A percentile compares a stretch with the other conserved stretches of the same genome.
These are phyloP conservation scores for Bungarus multicinctus DNA, from an alignment of 2,113 vertebrate genomes.

Conservation along the genomic window DNA sequence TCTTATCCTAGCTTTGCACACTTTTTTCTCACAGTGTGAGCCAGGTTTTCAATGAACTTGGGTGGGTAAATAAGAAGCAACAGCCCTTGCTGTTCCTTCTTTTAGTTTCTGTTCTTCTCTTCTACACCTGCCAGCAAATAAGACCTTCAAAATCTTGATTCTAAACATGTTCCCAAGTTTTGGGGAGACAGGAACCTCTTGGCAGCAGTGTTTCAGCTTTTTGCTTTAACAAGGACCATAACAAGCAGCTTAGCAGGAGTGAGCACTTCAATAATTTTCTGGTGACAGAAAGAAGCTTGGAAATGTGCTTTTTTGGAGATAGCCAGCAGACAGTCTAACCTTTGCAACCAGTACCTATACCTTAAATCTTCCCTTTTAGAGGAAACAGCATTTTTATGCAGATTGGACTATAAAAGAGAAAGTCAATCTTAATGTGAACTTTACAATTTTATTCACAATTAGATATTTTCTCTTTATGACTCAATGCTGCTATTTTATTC, in stretches of 20 bases:
- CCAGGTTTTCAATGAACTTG: background rate
- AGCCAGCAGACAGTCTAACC: background rate
- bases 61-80: constrained; percentile 31
- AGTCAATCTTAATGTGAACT: background rate
- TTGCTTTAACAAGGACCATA: background rate
- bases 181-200: background rate
- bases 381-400: background rate
- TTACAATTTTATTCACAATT: background rate
- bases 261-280: background rate
- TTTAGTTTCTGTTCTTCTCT: background rate
- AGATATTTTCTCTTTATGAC: background rate
- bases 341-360: background rate
- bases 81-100: background rate
- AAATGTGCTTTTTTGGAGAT: background rate
- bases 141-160: background rate
- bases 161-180: background rate
- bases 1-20: background rate
- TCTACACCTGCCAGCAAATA: background rate
- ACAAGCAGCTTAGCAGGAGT: background rate
- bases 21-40: constrained; percentile 39
- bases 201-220: background rate
- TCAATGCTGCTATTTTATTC: background rate
- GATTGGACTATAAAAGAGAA: background rate
- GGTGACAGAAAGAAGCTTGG: background rate
- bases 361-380: background rate